Evolutionary conservation across 2,797 vertebrate genomes (phyloP), one percentile per base, ranked within the genome.

Genomic region (Mus spretus): DNA sequence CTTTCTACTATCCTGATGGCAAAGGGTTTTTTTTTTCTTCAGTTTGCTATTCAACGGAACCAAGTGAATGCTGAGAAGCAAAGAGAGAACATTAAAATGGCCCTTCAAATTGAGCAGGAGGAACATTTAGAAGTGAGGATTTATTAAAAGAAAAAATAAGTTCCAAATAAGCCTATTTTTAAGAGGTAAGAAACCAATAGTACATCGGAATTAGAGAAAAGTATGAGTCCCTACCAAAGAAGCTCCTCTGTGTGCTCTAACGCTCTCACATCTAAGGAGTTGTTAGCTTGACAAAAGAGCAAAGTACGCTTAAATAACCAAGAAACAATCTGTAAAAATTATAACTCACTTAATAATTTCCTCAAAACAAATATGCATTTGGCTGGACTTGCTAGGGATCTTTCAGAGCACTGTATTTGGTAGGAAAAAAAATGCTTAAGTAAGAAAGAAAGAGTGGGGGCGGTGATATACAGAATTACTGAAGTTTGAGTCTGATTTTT

Each of bases 321-420:
- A 79, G n/a, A 96, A 74, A 61, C 94, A 95, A 93, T 61, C 53
- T 87, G 53, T 87, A 96, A 77, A 93, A 95, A 89, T 94, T 89
- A 90, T 81, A 97, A 96, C 90, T 95, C 86, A 96, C 70, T 74
- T 96, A 82, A 96, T 91, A 96, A 92, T 92, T 96, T 92, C 91
- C 86, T 93, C 59, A 78, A 93, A 95, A 97, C 55, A 89, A 95
- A 95, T 91, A 95, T 78, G 87, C 17, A 97, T 94, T 63, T 40
- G 91, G 47, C 31, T 90, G 61, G 53, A 78, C 50, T 97, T 87
- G 88, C 89, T 78, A 89, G 89, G 78, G 44, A 85, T 82, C 95
- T 94, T 96, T 95, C 72, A 91, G 70, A 96, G n/a, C 87, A 95
- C 67, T 83, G 89, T 37, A 96, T 95, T 94, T 88, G 90, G 72